Evolutionary conservation across 2,888 invertebrate species (phyloP).

Genomic region (Callinectes sapidus): DNA sequence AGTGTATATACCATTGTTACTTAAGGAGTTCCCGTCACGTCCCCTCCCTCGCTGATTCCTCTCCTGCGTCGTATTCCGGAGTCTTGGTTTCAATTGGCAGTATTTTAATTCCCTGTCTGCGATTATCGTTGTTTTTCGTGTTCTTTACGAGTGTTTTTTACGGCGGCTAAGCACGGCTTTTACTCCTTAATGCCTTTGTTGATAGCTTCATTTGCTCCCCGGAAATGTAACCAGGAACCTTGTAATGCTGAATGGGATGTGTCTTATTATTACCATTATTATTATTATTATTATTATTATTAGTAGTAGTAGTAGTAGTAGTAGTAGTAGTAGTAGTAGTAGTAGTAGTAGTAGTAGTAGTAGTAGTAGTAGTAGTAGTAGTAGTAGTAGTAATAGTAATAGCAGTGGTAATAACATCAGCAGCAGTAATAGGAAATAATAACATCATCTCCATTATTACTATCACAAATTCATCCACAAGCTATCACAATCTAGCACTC

Average conservation of each 20-base stretch:
- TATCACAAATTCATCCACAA: no score
- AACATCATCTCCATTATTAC: no score
- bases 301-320: not conserved
- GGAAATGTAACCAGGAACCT: not conserved
- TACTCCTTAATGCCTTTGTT: not conserved
- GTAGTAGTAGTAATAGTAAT: no score
- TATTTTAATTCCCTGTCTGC: not conserved
- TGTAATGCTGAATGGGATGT: not conserved
- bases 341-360: not conserved
- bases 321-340: not conserved
- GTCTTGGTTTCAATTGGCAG: constrained; percentile 7
- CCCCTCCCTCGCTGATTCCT: not conserved
- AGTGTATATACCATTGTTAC: not conserved
- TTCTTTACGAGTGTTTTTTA: constrained; percentile 1
- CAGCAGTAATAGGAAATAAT: no score
- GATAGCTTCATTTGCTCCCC: not conserved
- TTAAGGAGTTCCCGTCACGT: not conserved
- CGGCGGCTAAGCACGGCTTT: not conserved
- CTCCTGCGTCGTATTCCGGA: not conserved
- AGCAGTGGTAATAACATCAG: no score
- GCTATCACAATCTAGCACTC: no score
- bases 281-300: not conserved
- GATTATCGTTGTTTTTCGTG: not conserved
- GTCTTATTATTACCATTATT: not conserved
- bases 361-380: not conserved